Evolutionary conservation across 2,113 vertebrate species (phyloP), one percentile per base, ranked within the genome.

Genomic region (Planiliza haematocheilus): DNA sequence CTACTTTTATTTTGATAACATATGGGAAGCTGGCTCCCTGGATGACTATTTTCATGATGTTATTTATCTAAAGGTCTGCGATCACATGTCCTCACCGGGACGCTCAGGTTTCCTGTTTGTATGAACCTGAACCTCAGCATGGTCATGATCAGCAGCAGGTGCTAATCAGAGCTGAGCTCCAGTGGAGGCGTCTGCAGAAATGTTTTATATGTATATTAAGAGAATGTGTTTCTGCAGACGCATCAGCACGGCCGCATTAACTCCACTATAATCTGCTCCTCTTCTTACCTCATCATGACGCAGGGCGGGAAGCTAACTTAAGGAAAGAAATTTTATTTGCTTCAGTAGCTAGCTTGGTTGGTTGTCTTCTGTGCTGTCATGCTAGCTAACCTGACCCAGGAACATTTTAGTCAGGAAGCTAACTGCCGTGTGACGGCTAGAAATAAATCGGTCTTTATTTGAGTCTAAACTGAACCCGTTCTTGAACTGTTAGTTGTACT

Each of bases 11-110:
- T 74, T 51, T 84, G 41, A 73, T 86, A 87, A 91, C 87, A 92
- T 87, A 90, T 84, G 95, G 97, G 97, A 97, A 99, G 97, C 97
- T 97, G 96, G 97, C 97, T 98, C 96, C 97, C 97, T 95, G 88
- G 89, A 94, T 92, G 48, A 78, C 82, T 95, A 93, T 97, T 97
- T 95, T 96, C 94, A 95, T 95, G 81, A 95, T 97, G 95, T 97
- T 98, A 97, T 97, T 98, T 98, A 97, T 97, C 96, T 93, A 48
- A 81, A 66, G 30, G 85, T 94, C 92, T 95, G 92, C 93, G 94
- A 92, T 93, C 90, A 90, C 57, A 63, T 94, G 94, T 93, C 75
- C 69, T 83, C 70, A 37, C 8, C 17, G 55, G 24, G 49, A 18
- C 55, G 74, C 64, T 42, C 60, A 74, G 76, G 70, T 30, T 30